Conservation (phyloP, 2,888 invertebrate species). For the Schrankia costaestrigalis region DNA sequence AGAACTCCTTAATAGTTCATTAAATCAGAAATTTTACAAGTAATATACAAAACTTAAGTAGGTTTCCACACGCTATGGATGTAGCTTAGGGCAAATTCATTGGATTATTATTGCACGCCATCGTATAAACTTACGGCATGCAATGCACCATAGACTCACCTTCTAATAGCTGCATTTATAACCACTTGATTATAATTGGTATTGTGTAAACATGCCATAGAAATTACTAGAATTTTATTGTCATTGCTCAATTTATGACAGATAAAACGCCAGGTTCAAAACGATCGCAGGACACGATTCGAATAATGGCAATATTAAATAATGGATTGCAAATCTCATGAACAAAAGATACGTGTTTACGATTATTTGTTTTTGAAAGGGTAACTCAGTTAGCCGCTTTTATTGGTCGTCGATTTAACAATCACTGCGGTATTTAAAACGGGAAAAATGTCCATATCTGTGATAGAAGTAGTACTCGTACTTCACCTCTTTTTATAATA, state of each 20-base stretch:
- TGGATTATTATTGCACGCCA: conserved; percentile 21
- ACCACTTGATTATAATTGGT: conserved; percentile 2
- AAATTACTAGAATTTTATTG: conserved; percentile 4
- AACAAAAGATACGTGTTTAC: no score
- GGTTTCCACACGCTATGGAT: conserved; percentile 23
- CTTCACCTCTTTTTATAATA: no score
- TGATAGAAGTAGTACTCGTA: no score
- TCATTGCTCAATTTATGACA: background rate
- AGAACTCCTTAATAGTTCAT: conserved; percentile 24
- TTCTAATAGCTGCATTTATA: conserved; percentile 9
- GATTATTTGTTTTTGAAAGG: no score
- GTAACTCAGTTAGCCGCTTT: no score
- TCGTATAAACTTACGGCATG: conserved; percentile 14
- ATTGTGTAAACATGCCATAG: conserved; percentile 2
- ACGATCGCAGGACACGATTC: no score
- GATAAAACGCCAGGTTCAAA: no score
- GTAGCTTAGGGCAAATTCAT: conserved; percentile 13
- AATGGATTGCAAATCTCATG: no score
- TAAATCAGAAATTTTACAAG: conserved; percentile 36
- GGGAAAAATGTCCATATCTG: no score
- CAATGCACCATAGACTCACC: conserved; percentile 15
- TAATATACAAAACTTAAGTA: conserved; percentile 26
- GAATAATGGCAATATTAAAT: no score
- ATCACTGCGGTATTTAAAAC: no score
- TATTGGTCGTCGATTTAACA: no score